Evolutionary conservation across 2,888 invertebrate genomes (phyloP).

Genomic region (Drosophila bunnanda): DNA sequence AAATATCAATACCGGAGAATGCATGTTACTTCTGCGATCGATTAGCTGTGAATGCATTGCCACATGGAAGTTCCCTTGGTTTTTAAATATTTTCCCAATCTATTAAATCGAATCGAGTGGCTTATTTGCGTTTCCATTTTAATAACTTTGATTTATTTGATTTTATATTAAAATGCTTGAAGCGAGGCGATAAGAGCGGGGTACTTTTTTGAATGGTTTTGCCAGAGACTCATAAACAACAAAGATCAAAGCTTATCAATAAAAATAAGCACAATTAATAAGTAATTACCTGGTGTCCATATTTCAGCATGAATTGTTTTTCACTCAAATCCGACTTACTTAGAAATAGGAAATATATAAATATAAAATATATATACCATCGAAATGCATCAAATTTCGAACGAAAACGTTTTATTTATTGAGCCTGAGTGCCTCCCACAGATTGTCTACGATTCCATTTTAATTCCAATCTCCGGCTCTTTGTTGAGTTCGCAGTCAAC

Average conservation of each 20-base stretch:
- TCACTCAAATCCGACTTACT: too few species aligned
- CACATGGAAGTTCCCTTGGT: too few species aligned
- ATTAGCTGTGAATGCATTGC: neutral
- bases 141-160: too few species aligned
- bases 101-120: neutral
- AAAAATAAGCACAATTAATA: neutral
- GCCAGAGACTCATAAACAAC: neutral
- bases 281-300: too few species aligned
- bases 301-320: neutral
- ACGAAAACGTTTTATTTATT: neutral
- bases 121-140: neutral
- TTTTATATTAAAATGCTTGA: neutral
- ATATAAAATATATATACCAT: neutral
- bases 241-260: conserved; percentile 4
- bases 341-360: neutral
- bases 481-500: conserved; percentile 12
- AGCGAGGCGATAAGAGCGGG: neutral
- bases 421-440: neutral
- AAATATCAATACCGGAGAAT: neutral
- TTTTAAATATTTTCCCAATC: neutral
- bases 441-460: neutral
- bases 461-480: conserved; percentile 3
- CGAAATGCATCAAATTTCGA: neutral
- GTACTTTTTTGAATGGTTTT: neutral
- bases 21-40: neutral